phyloP scores from a whole-genome alignment of 2,888 invertebrate species.

The Criorhina ranunculi region DNA sequence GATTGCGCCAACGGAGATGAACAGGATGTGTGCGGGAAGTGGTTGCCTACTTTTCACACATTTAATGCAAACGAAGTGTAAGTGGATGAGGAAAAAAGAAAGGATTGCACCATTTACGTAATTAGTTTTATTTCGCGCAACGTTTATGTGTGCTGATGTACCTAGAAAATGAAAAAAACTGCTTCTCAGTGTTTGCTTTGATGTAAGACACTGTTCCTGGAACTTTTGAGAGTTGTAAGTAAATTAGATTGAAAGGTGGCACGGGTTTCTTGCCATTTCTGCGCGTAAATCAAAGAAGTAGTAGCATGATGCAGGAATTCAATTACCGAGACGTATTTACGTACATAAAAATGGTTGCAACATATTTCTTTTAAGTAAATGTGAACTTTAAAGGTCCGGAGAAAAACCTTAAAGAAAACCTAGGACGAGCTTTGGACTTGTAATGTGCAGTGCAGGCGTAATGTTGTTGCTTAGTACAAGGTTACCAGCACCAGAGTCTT shows the following conservation, averaged over 20 bases:
- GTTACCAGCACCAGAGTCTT: too few relatives aligned
- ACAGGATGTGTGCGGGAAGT: slow-evolving; percentile 30
- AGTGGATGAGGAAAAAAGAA: slow-evolving; percentile 11
- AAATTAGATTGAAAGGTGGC: slow-evolving; percentile 37
- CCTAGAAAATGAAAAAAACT: slow-evolving; percentile 4
- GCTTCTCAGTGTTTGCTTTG: slow-evolving; percentile 34
- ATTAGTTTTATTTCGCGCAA: slow-evolving; percentile 66
- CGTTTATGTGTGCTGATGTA: slow-evolving; percentile 15
- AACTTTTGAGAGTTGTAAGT: slow-evolving; percentile 42
- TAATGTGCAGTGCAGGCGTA: too few relatives aligned
- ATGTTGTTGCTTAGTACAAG: too few relatives aligned
- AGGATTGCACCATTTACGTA: slow-evolving; percentile 69
- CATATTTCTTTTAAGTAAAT: too few relatives aligned
- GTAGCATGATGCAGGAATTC: slow-evolving; percentile 13
- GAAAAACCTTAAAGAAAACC: too few relatives aligned
- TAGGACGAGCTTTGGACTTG: too few relatives aligned
- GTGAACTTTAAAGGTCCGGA: too few relatives aligned
- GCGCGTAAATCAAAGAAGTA: slow-evolving; percentile 1
- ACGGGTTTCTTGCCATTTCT: not conserved
- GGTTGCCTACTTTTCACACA: slow-evolving; percentile 59
- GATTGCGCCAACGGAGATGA: slow-evolving; percentile 35
- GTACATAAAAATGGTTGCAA: too few relatives aligned
- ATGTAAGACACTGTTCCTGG: slow-evolving; percentile 16
- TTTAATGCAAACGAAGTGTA: slow-evolving; percentile 20
- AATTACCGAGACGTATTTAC: not conserved